Percentiles rank a stretch among this genome's conserved stretches.
Conservation (phyloP, 2,797 vertebrate species). For the Peromyscus aztecus region DNA sequence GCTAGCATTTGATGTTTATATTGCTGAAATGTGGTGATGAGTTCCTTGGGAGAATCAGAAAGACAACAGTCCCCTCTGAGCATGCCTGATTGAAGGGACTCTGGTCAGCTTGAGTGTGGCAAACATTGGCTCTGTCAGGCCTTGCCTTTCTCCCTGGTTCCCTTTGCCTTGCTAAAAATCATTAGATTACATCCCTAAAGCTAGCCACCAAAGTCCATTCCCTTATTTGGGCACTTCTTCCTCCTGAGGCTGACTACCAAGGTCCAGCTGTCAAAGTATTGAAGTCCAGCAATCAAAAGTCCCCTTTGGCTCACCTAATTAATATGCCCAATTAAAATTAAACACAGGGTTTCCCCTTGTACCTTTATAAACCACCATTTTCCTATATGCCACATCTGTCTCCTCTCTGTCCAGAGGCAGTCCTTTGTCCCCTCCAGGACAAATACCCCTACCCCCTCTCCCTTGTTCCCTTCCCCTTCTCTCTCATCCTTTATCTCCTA, state of each 20-base stretch:
- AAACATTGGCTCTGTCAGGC: background rate
- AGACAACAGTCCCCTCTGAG: background rate
- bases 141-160: background rate
- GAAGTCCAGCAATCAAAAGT: background rate
- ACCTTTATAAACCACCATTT: background rate
- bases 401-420: background rate
- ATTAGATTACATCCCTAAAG: background rate
- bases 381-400: background rate
- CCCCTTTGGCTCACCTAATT: background rate
- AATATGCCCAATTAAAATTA: background rate
- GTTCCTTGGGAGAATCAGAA: background rate
- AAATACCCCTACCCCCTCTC: background rate
- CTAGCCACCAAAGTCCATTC: background rate
- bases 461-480: background rate
- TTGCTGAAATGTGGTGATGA: fast-evolving
- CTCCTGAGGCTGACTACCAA: background rate
- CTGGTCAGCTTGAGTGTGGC: background rate
- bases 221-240: background rate
- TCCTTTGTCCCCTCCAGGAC: background rate
- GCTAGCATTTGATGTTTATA: background rate
- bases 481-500: background rate
- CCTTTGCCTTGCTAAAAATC: background rate
- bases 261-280: background rate
- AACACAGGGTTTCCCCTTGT: no score
- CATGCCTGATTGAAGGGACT: background rate